Evolutionary conservation across 2,888 invertebrate genomes (phyloP), one percentile per base, ranked within the genome.

Genomic region (Dichetophora obliterata): DNA sequence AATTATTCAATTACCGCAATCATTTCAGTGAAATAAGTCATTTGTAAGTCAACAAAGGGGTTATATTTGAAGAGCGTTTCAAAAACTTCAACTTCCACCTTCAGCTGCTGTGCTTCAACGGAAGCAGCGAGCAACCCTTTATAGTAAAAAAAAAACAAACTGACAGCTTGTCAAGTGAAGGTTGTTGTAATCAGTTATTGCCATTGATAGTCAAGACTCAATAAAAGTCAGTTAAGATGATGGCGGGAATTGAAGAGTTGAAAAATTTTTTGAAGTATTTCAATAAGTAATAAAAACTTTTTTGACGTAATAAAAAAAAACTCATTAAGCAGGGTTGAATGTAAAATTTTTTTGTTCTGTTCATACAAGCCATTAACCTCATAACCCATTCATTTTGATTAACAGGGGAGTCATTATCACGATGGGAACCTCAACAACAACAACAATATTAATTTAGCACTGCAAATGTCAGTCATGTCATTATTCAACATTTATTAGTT

Each of bases 1-100:
- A 74, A 66, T 74, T 74, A 65, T 74, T 65, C 74, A 74, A 65
- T 74, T 74, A 74, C 74, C 22, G 31, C 66, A 66, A 72, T 66
- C 65, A 74, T 37, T 66, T 74, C 11, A 66, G 31, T 37, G 34
- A 34, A 14, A 59, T 59, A 27, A 59, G 16, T 24, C 43, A 43
- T 43, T 43, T 14, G 43, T 11, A 43, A 43, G 43, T 43, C 43
- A 43, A 43, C 11, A 43, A 43, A 43, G 4, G 43, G 43, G 14
- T 43, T 11, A 11, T 43, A 43, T 43, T 43, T 43, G 1, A 43
- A 14, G 43, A 11, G 14, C 11, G 43, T 14, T n/a, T n/a, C n/a
- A n/a, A n/a, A n/a, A n/a, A n/a, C 43, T 43, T 1, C 31, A 43
- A 43, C 1, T 16, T 22, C 59, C 22, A 59, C 59, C 27, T 43